Evolutionary conservation across 2,888 invertebrate species (phyloP).

Genomic region (Sabatieria punctata): DNA sequence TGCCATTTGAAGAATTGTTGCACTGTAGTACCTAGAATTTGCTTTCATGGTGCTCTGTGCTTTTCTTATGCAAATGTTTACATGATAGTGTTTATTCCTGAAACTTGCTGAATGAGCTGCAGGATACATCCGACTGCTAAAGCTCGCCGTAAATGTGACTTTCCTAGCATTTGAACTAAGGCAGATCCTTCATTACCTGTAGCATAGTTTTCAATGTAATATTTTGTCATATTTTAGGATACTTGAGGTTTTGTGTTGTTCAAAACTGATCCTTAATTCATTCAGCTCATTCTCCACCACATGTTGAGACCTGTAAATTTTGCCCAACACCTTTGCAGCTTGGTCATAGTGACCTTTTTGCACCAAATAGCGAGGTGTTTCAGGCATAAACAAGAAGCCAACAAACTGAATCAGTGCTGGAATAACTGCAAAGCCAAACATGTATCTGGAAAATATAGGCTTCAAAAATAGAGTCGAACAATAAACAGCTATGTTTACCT

Average conservation of each 20-base stretch:
- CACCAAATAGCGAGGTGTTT: slow-evolving; percentile 30
- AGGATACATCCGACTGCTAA: slow-evolving; percentile 37
- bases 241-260: too few species aligned
- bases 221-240: too few species aligned
- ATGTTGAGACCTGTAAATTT: neutral
- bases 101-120: slow-evolving; percentile 38
- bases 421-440: slow-evolving; percentile 38
- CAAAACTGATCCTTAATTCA: neutral
- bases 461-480: too few species aligned
- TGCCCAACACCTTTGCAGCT: neutral
- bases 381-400: slow-evolving; percentile 40
- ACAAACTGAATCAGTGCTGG: slow-evolving; percentile 38
- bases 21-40: slow-evolving; percentile 44
- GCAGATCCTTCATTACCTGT: too few species aligned
- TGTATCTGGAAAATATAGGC: too few species aligned
- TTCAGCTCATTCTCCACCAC: neutral
- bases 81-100: slow-evolving; percentile 41
- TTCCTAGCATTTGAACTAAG: neutral
- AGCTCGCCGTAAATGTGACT: slow-evolving; percentile 18
- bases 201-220: too few species aligned
- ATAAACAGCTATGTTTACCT: too few species aligned
- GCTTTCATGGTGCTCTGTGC: too few species aligned
- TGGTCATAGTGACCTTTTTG: neutral
- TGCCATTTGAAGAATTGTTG: slow-evolving; percentile 39
- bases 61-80: too few species aligned